Evolutionary conservation across 2,113 vertebrate genomes (phyloP).

Genomic region (Alectura lathami): DNA sequence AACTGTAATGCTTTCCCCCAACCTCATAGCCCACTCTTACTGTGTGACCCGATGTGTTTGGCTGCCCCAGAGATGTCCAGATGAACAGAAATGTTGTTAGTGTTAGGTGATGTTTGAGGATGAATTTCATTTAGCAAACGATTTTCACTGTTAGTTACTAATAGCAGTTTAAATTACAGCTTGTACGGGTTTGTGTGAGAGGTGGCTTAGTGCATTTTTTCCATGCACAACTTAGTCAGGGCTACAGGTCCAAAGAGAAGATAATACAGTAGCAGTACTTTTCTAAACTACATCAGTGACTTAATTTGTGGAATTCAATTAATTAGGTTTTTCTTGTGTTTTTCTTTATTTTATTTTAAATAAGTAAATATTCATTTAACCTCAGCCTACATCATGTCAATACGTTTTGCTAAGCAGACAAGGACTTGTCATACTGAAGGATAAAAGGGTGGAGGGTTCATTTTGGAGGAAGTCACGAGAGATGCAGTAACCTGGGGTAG

Average conservation of each 20-base stretch:
- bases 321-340: background rate
- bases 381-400: background rate
- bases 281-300: background rate
- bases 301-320: background rate
- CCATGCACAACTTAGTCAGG: background rate
- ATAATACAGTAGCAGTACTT: background rate
- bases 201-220: background rate
- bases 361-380: background rate
- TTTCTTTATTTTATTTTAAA: background rate
- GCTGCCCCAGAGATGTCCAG: background rate
- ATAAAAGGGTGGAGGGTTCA: background rate
- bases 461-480: background rate
- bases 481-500: fast-evolving
- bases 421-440: background rate
- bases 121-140: background rate
- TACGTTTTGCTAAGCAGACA: background rate
- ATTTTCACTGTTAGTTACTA: background rate
- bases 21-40: background rate
- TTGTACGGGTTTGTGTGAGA: fast-evolving
- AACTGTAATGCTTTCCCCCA: background rate
- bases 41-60: too few species aligned
- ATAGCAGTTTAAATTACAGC: background rate
- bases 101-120: background rate
- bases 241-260: background rate
- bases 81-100: background rate